Evolutionary conservation across 2,888 invertebrate species (phyloP).

Genomic region (Noctua comes): DNA sequence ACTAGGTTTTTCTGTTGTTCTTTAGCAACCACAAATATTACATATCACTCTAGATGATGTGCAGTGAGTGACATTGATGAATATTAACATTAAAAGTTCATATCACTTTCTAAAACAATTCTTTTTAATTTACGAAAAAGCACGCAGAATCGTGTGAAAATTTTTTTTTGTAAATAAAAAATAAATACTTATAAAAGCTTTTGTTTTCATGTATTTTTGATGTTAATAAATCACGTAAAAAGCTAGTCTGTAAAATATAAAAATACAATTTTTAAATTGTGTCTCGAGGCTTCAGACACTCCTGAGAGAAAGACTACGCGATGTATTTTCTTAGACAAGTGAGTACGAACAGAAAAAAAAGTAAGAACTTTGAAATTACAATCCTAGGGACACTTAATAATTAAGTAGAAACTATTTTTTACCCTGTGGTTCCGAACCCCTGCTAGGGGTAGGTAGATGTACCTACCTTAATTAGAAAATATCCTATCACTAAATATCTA

Average conservation of each 20-base stretch:
- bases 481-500: no score
- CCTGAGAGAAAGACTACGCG: neutral
- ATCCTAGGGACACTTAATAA: neutral
- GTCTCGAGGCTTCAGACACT: neutral
- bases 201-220: slow-evolving; percentile 18
- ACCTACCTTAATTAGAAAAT: neutral
- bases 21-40: neutral
- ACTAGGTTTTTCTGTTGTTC: neutral
- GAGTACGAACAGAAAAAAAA: neutral
- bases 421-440: neutral
- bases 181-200: neutral
- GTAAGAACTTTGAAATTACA: neutral
- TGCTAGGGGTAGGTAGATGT: neutral
- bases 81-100: neutral
- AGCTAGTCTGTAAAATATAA: slow-evolving; percentile 1
- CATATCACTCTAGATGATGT: neutral
- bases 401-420: neutral
- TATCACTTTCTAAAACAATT: neutral
- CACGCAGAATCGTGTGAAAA: neutral
- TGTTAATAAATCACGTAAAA: slow-evolving; percentile 15
- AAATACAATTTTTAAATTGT: slow-evolving; percentile 14
- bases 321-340: neutral
- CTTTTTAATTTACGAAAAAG: neutral
- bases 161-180: neutral
- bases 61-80: neutral